A percentile compares a stretch with the other conserved stretches of the same genome.
These are phyloP conservation scores for Helicoverpa assulta DNA, from an alignment of 2,888 invertebrate genomes.

Conservation along the genomic window DNA sequence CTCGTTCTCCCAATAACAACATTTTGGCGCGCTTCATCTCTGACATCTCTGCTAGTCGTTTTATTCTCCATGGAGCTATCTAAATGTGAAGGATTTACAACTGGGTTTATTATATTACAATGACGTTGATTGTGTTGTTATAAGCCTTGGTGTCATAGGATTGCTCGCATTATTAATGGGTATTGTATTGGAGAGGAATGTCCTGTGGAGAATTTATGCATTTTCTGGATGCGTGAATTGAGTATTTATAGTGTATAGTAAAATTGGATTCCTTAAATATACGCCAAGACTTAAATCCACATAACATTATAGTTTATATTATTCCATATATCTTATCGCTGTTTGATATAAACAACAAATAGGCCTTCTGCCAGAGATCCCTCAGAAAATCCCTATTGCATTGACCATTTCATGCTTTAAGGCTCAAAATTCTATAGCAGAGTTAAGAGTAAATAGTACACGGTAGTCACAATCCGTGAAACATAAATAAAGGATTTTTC, in stretches of 20 bases:
- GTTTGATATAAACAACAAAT: too few relatives aligned
- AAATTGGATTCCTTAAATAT: too few relatives aligned
- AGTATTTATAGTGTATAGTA: too few relatives aligned
- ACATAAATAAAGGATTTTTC: conserved; percentile 32
- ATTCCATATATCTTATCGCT: too few relatives aligned
- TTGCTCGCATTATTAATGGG: neutral
- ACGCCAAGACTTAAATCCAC: too few relatives aligned
- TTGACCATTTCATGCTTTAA: neutral
- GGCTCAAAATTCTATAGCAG: neutral
- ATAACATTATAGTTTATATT: too few relatives aligned
- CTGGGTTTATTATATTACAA: conserved; percentile 9
- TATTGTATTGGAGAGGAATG: neutral
- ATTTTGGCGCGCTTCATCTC: too few relatives aligned
- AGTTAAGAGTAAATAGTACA: conserved; percentile 1
- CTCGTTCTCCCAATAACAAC: too few relatives aligned
- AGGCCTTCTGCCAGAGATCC: too few relatives aligned
- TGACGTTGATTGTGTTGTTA: conserved; percentile 8
- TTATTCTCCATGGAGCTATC: too few relatives aligned
- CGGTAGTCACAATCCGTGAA: conserved; percentile 18
- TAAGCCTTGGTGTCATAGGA: neutral
- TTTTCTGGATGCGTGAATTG: too few relatives aligned
- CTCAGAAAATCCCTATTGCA: neutral
- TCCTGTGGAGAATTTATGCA: neutral
- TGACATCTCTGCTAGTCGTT: too few relatives aligned
- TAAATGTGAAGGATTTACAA: conserved; percentile 45